phyloP scores from a whole-genome alignment of 2,888 invertebrate species.

The Chalcis sispes region DNA sequence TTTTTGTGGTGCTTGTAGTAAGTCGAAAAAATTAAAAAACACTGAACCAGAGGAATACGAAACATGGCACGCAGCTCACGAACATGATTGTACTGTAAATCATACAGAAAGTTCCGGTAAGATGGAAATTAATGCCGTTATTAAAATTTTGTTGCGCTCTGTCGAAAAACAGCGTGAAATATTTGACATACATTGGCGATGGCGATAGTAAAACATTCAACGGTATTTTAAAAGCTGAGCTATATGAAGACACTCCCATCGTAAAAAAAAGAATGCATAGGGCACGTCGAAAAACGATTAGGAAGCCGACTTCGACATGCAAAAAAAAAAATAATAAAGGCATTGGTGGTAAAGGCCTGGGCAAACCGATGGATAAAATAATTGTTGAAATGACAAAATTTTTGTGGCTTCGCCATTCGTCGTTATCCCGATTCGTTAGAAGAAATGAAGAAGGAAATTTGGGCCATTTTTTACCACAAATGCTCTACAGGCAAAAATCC shows the following conservation, averaged over 20 bases:
- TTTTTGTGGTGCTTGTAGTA: background rate
- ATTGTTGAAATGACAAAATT: background rate
- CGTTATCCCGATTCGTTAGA: no score
- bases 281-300: background rate
- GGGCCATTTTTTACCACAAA: no score
- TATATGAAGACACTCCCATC: background rate
- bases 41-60: no score
- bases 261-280: background rate
- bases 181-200: background rate
- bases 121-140: background rate
- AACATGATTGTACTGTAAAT: background rate
- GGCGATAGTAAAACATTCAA: background rate
- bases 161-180: background rate
- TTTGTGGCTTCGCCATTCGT: no score
- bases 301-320: background rate
- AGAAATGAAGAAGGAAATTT: no score
- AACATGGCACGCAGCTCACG: background rate
- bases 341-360: no score
- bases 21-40: no score
- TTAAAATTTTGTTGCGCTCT: background rate
- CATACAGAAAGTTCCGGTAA: background rate
- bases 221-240: background rate
- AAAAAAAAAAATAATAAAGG: no score
- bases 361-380: background rate
- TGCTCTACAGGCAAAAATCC: no score